These are phyloP conservation scores for Leptinotarsa juncta DNA, from an alignment of 2,888 invertebrate species.

Conservation along the genomic window DNA sequence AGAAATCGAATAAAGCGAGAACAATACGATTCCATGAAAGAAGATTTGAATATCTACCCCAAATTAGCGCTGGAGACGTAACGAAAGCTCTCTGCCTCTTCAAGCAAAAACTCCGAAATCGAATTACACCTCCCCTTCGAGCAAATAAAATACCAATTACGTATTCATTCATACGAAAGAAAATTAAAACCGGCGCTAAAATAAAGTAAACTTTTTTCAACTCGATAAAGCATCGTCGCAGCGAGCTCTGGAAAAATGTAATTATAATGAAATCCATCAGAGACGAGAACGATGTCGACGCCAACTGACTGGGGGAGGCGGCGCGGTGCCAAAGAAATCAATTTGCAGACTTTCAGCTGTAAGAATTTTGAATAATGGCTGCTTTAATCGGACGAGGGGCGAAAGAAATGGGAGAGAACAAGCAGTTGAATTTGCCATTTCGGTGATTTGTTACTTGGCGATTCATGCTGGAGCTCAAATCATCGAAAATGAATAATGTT, in stretches of 20 bases:
- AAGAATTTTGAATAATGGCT: conserved; percentile 65
- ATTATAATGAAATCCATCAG: conserved; percentile 65
- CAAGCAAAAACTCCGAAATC: conserved; percentile 25
- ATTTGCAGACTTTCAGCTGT: conserved; percentile 63
- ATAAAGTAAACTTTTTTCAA: conserved; percentile 54
- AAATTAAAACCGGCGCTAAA: conserved; percentile 55
- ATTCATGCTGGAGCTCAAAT: too few species aligned
- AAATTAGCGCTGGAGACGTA: not conserved
- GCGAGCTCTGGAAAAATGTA: conserved; percentile 61
- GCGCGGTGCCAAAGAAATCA: conserved; percentile 61
- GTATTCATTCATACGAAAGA: conserved; percentile 55
- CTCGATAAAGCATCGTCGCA: conserved; percentile 49
- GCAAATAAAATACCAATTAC: conserved; percentile 44
- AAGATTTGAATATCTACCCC: not conserved
- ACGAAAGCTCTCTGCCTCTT: conserved; percentile 5
- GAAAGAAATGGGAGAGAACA: not conserved
- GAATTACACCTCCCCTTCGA: conserved; percentile 36
- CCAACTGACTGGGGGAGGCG: conserved; percentile 50
- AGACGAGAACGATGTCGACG: conserved; percentile 49
- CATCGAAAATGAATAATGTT: too few species aligned
- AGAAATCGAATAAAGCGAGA: too few species aligned
- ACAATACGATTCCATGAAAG: not conserved
- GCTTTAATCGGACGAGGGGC: conserved; percentile 49
- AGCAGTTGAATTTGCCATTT: not conserved
- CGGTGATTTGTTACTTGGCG: not conserved